Percentiles rank a stretch among this genome's conserved stretches.
Conservation (phyloP, 2,888 invertebrate genomes). For the Diarsia brunnea region DNA sequence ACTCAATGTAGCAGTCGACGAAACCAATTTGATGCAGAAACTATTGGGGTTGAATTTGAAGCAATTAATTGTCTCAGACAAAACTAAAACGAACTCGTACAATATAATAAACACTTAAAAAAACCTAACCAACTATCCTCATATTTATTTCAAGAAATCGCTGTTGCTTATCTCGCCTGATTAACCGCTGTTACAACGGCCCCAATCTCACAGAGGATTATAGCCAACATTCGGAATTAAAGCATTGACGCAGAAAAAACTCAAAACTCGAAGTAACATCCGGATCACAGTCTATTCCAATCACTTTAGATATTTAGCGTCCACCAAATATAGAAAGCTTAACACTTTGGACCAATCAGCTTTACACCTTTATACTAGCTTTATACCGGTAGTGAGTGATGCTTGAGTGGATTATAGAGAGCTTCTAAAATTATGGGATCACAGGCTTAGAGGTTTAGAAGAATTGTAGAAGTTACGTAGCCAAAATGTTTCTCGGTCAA, state of each 20-base stretch:
- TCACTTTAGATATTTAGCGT: slow-evolving; percentile 44
- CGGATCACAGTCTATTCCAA: slow-evolving; percentile 62
- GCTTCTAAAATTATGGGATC: slow-evolving; percentile 6
- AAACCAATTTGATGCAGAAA: background rate
- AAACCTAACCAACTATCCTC: too few species aligned
- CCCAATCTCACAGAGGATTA: slow-evolving; percentile 55
- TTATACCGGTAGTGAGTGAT: background rate
- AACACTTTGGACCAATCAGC: slow-evolving; percentile 20
- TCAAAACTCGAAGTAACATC: slow-evolving; percentile 47
- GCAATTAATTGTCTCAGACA: background rate
- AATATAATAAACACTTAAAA: background rate
- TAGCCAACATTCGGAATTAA: slow-evolving; percentile 58
- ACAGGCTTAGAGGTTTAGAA: background rate
- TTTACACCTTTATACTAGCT: slow-evolving; percentile 1
- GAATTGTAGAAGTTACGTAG: background rate
- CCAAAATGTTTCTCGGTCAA: background rate
- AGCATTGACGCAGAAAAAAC: slow-evolving; percentile 49
- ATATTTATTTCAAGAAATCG: background rate
- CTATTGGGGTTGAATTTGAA: background rate
- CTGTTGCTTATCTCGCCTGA: background rate
- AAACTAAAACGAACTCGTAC: background rate
- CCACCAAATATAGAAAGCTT: slow-evolving; percentile 61
- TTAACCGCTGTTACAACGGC: slow-evolving; percentile 34
- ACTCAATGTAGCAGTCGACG: background rate
- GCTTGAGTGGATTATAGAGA: slow-evolving; percentile 28